A percentile compares a stretch with the other conserved stretches of the same genome.
Conservation (phyloP, 1,140 invertebrate genomes). For the Rhynchophorus ferrugineus region DNA sequence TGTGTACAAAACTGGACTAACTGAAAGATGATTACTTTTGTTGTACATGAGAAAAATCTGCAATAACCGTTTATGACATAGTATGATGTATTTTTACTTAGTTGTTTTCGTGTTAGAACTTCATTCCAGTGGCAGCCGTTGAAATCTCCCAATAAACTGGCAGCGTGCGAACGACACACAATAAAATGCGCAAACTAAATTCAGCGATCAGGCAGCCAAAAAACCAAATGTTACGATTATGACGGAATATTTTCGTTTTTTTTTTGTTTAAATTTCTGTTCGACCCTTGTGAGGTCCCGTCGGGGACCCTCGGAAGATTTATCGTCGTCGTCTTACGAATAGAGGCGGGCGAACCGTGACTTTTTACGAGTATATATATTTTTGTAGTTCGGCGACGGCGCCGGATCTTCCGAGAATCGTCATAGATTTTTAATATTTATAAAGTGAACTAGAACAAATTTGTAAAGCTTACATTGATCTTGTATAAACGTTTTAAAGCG, state of each 20-base stretch:
- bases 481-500: constrained; percentile 40
- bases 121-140: constrained; percentile 32
- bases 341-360: too few relatives aligned
- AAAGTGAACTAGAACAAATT: constrained; percentile 33
- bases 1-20: constrained; percentile 1
- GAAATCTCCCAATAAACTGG: constrained; percentile 18
- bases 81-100: constrained; percentile 9
- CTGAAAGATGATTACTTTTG: constrained; percentile 10
- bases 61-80: constrained; percentile 17
- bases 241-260: too few relatives aligned
- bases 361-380: too few relatives aligned
- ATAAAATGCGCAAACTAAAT: constrained; percentile 18
- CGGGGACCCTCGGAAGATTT: too few relatives aligned
- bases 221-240: too few relatives aligned
- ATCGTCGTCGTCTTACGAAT: too few relatives aligned
- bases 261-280: too few relatives aligned
- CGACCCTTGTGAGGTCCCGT: too few relatives aligned
- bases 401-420: too few relatives aligned
- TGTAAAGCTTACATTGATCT: constrained; percentile 35
- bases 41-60: constrained; percentile 17
- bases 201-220: constrained; percentile 21
- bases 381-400: too few relatives aligned
- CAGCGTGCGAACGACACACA: constrained; percentile 21
- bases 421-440: too few relatives aligned
- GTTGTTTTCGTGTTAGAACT: constrained; percentile 15